A percentile compares a stretch with the other conserved stretches of the same genome.
Conservation (phyloP, 2,113 vertebrate genomes). For the Petrocephalus microphthalmus region DNA sequence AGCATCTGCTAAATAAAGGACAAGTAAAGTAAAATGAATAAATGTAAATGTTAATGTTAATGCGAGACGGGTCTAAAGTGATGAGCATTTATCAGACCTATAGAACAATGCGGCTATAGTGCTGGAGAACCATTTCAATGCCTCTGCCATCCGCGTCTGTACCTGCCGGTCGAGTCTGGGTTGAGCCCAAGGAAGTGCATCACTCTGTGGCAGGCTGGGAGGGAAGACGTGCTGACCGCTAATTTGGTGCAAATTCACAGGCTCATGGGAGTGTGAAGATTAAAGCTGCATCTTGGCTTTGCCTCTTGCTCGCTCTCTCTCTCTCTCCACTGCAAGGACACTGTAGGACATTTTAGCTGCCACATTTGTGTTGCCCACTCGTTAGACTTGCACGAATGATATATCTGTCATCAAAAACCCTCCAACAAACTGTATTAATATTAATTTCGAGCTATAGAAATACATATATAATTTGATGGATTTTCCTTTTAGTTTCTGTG, state of each 20-base stretch:
- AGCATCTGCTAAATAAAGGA: neutral
- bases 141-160: neutral
- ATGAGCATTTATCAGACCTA: neutral
- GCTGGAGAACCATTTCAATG: neutral
- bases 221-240: neutral
- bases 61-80: neutral
- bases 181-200: neutral
- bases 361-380: neutral
- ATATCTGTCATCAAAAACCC: neutral
- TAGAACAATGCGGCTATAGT: neutral
- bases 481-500: neutral
- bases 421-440: neutral
- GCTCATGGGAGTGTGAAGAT: conserved; percentile 6
- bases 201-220: neutral
- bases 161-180: neutral
- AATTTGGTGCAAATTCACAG: conserved; percentile 7
- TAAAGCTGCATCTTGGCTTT: neutral
- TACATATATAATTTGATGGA: neutral
- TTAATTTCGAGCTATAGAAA: neutral
- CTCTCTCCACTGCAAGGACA: conserved; percentile 10
- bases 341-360: neutral
- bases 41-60: neutral
- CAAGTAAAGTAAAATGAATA: neutral
- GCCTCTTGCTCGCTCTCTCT: neutral
- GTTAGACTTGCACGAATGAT: neutral